Evolutionary conservation across 2,113 vertebrate genomes (phyloP), one percentile per base, ranked within the genome.

Genomic region (Hydropotes inermis): DNA sequence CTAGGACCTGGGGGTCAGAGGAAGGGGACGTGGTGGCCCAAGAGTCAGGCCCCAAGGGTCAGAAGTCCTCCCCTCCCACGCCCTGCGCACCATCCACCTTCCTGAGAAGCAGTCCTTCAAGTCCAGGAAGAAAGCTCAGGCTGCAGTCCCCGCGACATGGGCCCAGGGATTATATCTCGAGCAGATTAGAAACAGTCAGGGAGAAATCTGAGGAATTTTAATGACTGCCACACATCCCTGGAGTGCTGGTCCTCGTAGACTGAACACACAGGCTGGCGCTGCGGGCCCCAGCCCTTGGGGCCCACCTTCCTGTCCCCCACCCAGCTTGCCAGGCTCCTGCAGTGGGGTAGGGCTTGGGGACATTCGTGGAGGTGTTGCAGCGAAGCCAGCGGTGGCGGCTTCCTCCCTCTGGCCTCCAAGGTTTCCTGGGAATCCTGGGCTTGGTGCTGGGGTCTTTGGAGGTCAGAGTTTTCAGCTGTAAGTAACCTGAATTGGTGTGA

Each of bases 121-220:
- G 60, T 70, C 60, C n/a, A 11, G 81, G 27, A 61, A 16, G 70
- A 4, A 12, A 52, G 82, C 30, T 36, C 17, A 27, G 84, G 36
- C 58, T 74, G 36, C 36, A 57, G 55, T 50, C 91, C 74, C 43
- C 3, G 0, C 28, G 47, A 39, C 2, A 2, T 23, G 36, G 91
- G 85, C 58, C 15, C 25, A 12, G 79, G 52, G 30, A 86, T 91
- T n/a, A 4, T 47, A 60, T 93, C 52, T 91, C 64, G 11, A 78
- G 81, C 86, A 91, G 84, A 91, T 92, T 79, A 82, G 89, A 97
- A 95, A 67, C 61, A 92, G 16, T n/a, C 89, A 5, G 39, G 91
- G 86, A 96, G 97, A 95, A 92, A 95, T n/a, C 36, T 21, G 55
- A 97, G 85, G 67, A 94, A 96, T 98, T 97, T 97, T 93, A 95